Percentiles rank a stretch among this genome's conserved stretches.
Evolutionary conservation across 2,888 invertebrate genomes (phyloP).

Genomic region (Apodemia zela): DNA sequence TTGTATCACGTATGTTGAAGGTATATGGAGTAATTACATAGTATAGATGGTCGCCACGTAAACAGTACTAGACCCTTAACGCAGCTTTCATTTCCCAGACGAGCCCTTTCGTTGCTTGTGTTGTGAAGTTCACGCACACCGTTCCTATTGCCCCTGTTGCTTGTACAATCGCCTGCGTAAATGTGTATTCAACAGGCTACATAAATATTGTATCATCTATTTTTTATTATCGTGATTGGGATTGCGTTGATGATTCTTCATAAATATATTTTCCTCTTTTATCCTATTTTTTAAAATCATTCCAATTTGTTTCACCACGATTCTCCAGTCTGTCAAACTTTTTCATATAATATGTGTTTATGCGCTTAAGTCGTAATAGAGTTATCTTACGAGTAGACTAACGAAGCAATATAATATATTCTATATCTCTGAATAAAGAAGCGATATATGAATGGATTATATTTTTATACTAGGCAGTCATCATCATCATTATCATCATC

Average conservation of each 20-base stretch:
- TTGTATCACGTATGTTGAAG: neutral
- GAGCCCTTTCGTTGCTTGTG: conserved; percentile 28
- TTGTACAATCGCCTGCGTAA: neutral
- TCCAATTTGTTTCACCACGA: neutral
- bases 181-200: neutral
- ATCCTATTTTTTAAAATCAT: neutral
- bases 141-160: conserved; percentile 25
- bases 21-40: neutral
- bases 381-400: too few relatives aligned
- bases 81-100: conserved; percentile 26
- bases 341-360: too few relatives aligned
- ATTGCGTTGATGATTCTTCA: too few relatives aligned
- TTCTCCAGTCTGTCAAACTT: too few relatives aligned
- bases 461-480: too few relatives aligned
- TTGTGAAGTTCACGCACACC: conserved; percentile 10
- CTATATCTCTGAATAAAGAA: too few relatives aligned
- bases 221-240: neutral
- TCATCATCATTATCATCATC: too few relatives aligned
- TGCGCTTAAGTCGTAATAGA: too few relatives aligned
- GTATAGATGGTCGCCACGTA: neutral
- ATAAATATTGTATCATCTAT: neutral
- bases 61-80: neutral
- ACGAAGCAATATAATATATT: too few relatives aligned
- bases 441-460: too few relatives aligned
- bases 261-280: too few relatives aligned